phyloP scores from a whole-genome alignment of 2,888 invertebrate genomes.

The Stenchaetothrips biformis region DNA sequence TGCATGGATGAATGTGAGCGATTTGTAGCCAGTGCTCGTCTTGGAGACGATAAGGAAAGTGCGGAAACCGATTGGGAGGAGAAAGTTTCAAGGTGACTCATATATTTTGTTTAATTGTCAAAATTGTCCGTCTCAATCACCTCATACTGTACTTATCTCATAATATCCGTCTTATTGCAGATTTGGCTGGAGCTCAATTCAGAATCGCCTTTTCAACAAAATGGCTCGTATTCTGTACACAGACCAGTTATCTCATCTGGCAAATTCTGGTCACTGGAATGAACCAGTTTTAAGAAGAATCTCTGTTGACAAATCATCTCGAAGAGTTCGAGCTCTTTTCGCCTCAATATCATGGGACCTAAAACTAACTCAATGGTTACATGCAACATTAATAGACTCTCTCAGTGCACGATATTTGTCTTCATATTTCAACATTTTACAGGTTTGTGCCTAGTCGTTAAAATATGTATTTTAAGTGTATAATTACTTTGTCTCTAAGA shows the following conservation, averaged over 20 bases:
- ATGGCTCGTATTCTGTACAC: constrained; percentile 60
- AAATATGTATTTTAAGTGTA: neutral
- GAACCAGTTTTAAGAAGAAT: constrained; percentile 66
- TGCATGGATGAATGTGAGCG: constrained; percentile 69
- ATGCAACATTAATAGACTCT: constrained; percentile 63
- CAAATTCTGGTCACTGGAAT: constrained; percentile 54
- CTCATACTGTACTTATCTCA: constrained; percentile 13
- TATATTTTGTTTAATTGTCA: neutral
- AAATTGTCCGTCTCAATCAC: constrained; percentile 12
- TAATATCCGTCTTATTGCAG: constrained; percentile 43
- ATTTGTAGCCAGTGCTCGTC: constrained; percentile 57
- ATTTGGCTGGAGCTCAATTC: constrained; percentile 59
- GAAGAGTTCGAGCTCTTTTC: constrained; percentile 61
- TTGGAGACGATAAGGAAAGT: constrained; percentile 50
- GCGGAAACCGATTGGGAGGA: constrained; percentile 61
- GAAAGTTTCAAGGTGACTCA: constrained; percentile 55
- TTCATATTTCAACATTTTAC: constrained; percentile 71
- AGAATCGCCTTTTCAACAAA: constrained; percentile 61
- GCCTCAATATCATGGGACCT: constrained; percentile 69
- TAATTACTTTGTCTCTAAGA: neutral
- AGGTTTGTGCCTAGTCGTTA: constrained; percentile 48
- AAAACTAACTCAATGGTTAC: constrained; percentile 71
- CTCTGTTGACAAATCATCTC: constrained; percentile 65
- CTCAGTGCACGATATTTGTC: constrained; percentile 58
- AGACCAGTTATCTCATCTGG: constrained; percentile 61